phyloP scores from a whole-genome alignment of 1,140 invertebrate species.

The Bombus sylvicola region DNA sequence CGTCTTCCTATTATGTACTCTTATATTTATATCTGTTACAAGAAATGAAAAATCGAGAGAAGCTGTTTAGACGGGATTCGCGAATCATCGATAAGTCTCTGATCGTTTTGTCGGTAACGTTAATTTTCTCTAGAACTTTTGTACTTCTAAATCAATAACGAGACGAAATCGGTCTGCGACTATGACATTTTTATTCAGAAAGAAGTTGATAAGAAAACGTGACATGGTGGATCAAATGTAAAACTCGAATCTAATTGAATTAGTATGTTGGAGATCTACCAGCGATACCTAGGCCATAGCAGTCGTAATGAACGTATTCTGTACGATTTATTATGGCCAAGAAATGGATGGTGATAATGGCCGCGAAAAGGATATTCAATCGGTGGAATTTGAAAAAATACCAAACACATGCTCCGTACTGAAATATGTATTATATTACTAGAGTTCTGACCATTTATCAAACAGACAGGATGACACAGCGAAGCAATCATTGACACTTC shows the following conservation, averaged over 20 bases:
- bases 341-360: not conserved
- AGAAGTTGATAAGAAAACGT: not conserved
- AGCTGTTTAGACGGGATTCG: not conserved
- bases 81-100: not conserved
- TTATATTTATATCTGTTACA: not conserved
- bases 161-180: too few relatives aligned
- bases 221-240: not conserved
- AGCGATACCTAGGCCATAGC: not conserved
- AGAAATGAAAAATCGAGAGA: not conserved
- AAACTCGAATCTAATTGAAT: not conserved
- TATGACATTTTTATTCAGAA: not conserved
- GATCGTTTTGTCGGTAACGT: not conserved
- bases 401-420: not conserved
- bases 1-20: not conserved
- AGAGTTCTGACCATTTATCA: slow-evolving; percentile 57
- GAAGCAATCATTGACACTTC: slow-evolving; percentile 62
- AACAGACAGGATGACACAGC: slow-evolving; percentile 59
- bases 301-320: not conserved
- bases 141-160: not conserved
- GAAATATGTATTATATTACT: slow-evolving; percentile 22
- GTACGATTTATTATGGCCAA: not conserved
- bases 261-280: not conserved
- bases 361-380: slow-evolving; percentile 9
- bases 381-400: slow-evolving; percentile 3
- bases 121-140: not conserved